Percentiles rank a stretch among this genome's conserved stretches.
Conservation (phyloP, 53 echinoderm and acorn worm species). For the Arbacia lixula region DNA sequence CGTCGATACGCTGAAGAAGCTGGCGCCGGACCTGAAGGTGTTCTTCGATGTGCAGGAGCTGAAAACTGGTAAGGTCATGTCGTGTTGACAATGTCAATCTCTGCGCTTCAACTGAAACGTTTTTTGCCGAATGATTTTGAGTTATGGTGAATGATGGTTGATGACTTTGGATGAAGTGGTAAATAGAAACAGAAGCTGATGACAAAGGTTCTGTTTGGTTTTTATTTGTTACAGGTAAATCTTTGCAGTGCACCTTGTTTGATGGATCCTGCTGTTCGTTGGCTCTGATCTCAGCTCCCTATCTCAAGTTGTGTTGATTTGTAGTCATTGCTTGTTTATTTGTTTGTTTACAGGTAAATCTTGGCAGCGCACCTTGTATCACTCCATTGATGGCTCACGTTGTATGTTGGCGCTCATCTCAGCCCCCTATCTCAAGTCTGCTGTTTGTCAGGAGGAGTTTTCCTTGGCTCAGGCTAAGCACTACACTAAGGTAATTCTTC, state of each 20-base stretch:
- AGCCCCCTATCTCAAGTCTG: conserved; percentile 77
- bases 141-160: too few relatives aligned
- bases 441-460: conserved; percentile 95
- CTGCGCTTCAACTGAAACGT: too few relatives aligned
- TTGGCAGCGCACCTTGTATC: conserved; percentile 92
- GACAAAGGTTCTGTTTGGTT: too few relatives aligned
- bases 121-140: too few relatives aligned
- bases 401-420: conserved; percentile 86
- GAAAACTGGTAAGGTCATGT: conserved; percentile 81
- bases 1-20: conserved; percentile 42
- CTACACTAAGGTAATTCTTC: conserved; percentile 61
- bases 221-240: conserved; percentile 57
- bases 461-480: conserved; percentile 85
- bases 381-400: conserved; percentile 87
- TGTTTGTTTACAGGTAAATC: conserved; percentile 64
- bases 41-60: conserved; percentile 92
- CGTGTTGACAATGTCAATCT: too few relatives aligned
- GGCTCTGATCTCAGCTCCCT: too few relatives aligned
- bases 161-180: too few relatives aligned
- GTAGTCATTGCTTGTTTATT: too few relatives aligned
- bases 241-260: conserved; percentile 69
- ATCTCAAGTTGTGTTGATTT: too few relatives aligned
- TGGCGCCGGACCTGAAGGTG: conserved; percentile 67
- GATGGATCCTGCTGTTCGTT: not conserved
- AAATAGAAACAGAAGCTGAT: too few relatives aligned